Percentiles rank a stretch among this genome's conserved stretches.
phyloP scores from a whole-genome alignment of 2,888 invertebrate species.

The Odontocerum albicorne region DNA sequence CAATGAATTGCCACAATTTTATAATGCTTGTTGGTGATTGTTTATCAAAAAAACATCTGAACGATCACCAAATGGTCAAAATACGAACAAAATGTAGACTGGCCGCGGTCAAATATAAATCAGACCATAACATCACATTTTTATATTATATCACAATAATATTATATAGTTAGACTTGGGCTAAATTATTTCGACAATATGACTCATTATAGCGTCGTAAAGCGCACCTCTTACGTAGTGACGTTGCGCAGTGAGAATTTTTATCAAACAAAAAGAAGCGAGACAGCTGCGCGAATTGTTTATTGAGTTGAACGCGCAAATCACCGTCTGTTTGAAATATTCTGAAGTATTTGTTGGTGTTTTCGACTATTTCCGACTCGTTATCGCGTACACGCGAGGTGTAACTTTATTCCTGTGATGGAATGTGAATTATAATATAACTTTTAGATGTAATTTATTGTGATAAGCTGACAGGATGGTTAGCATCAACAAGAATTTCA shows the following conservation, averaged over 20 bases:
- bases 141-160: no score
- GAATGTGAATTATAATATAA: constrained; percentile 10
- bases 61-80: no score
- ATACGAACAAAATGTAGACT: no score
- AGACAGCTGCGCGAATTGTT: constrained; percentile 6
- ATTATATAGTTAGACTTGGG: no score
- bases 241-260: background rate
- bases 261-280: constrained; percentile 9
- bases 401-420: constrained; percentile 2
- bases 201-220: no score
- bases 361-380: constrained; percentile 1
- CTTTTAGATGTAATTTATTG: constrained; percentile 11
- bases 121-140: no score
- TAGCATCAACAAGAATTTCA: constrained; percentile 34
- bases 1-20: no score
- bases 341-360: constrained; percentile 2
- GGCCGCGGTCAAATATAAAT: no score
- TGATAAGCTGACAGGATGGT: constrained; percentile 27
- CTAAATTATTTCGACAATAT: no score
- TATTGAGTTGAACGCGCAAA: constrained; percentile 11
- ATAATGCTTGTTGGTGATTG: no score
- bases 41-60: no score
- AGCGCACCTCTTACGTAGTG: no score
- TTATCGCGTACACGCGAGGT: constrained; percentile 13
- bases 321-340: constrained; percentile 2